These are phyloP conservation scores for Ashinkailepas kermadecensis DNA, from an alignment of 2,888 invertebrate genomes.

Conservation along the genomic window DNA sequence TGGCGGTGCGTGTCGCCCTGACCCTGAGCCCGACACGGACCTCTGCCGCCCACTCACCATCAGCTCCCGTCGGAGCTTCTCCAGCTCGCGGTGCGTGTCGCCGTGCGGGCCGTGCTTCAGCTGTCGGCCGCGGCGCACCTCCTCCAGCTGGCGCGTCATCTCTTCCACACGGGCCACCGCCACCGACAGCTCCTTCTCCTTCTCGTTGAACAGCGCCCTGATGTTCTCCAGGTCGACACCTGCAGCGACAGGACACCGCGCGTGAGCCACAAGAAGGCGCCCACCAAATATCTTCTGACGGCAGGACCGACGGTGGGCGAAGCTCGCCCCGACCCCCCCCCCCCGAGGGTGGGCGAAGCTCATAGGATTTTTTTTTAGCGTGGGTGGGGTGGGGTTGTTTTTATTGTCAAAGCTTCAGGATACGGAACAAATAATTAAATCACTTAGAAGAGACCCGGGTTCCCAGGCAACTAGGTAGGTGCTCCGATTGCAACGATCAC, in stretches of 20 bases:
- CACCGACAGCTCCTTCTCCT: slow-evolving; percentile 90
- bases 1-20: too few relatives aligned
- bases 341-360: too few relatives aligned
- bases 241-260: slow-evolving; percentile 52
- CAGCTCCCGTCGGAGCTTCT: slow-evolving; percentile 82
- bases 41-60: slow-evolving; percentile 56
- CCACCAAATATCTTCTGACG: too few relatives aligned
- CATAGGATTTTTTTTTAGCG: too few relatives aligned
- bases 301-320: too few relatives aligned
- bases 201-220: slow-evolving; percentile 91
- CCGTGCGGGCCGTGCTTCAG: slow-evolving; percentile 35
- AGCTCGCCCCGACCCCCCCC: too few relatives aligned
- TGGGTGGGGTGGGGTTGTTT: too few relatives aligned
- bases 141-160: slow-evolving; percentile 87
- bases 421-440: too few relatives aligned
- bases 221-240: slow-evolving; percentile 79
- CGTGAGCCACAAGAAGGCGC: neutral
- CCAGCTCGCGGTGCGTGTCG: slow-evolving; percentile 59
- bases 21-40: neutral
- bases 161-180: slow-evolving; percentile 97
- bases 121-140: slow-evolving; percentile 56
- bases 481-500: too few relatives aligned
- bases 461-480: too few relatives aligned
- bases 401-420: too few relatives aligned
- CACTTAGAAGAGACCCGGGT: too few relatives aligned